Evolutionary conservation across 2,113 vertebrate species (phyloP).

Genomic region (Triplophysa dalaica): DNA sequence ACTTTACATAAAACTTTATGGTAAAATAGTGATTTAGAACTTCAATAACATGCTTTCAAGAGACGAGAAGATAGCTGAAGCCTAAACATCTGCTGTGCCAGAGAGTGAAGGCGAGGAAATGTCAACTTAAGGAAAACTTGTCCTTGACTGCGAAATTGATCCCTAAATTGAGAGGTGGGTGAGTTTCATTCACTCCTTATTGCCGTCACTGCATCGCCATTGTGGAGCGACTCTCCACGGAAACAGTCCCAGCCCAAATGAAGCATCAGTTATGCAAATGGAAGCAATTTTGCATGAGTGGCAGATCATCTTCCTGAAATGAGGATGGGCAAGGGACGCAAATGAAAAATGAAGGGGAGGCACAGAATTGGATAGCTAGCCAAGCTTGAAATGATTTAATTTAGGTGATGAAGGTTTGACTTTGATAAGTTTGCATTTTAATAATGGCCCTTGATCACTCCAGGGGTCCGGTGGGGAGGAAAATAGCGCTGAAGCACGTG

Average conservation of each 20-base stretch:
- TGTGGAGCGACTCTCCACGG: slow-evolving; percentile 46
- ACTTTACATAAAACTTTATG: not conserved
- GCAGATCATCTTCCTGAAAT: slow-evolving; percentile 57
- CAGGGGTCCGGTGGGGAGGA: slow-evolving; percentile 57
- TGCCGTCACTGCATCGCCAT: slow-evolving; percentile 47
- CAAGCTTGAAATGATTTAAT: slow-evolving; percentile 81
- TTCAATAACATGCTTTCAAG: not conserved
- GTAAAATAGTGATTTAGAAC: not conserved
- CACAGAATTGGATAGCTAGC: slow-evolving; percentile 58
- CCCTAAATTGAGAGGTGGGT: slow-evolving; percentile 55
- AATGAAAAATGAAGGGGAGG: slow-evolving; percentile 63
- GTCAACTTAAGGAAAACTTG: slow-evolving; percentile 9
- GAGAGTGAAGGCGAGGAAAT: slow-evolving; percentile 36
- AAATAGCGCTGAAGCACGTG: slow-evolving; percentile 23
- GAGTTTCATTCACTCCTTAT: slow-evolving; percentile 59
- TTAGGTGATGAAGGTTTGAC: slow-evolving; percentile 71
- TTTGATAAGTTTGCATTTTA: slow-evolving; percentile 79
- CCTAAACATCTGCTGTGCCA: slow-evolving; percentile 19
- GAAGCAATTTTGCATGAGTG: slow-evolving; percentile 65
- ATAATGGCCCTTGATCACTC: slow-evolving; percentile 64
- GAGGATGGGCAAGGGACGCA: slow-evolving; percentile 63
- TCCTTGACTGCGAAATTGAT: slow-evolving; percentile 34
- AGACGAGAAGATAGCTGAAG: not conserved
- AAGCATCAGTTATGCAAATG: slow-evolving; percentile 70
- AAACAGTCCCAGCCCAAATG: slow-evolving; percentile 51